These are phyloP conservation scores for Chironomus riparius DNA, from an alignment of 2,888 invertebrate species.

Conservation along the genomic window DNA sequence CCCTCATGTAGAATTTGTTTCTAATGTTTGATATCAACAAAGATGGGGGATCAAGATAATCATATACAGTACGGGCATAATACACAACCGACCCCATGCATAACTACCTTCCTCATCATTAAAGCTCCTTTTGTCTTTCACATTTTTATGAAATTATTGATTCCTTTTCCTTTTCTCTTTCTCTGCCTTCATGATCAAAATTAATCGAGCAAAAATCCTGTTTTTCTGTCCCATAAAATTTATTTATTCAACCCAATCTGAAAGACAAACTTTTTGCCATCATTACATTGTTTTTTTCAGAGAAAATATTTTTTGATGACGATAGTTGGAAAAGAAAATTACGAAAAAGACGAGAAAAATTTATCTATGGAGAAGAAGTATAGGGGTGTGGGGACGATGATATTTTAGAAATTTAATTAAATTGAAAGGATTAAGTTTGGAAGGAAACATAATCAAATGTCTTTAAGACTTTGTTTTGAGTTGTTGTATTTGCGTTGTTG, in stretches of 20 bases:
- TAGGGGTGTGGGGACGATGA: not conserved
- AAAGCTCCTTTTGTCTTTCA: not conserved
- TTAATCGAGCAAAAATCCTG: constrained; percentile 6
- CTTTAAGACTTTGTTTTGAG: no score
- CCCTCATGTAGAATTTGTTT: no score
- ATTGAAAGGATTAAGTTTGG: not conserved
- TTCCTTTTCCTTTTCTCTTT: no score
- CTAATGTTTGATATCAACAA: no score
- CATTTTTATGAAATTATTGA: not conserved
- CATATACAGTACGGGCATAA: no score
- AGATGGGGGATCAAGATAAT: no score
- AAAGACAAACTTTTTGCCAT: not conserved
- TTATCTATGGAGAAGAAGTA: no score
- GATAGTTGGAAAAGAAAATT: not conserved
- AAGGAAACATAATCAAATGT: no score
- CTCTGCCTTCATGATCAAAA: not conserved
- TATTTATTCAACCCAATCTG: not conserved
- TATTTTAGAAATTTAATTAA: not conserved
- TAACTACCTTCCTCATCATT: no score
- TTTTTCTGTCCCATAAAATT: constrained; percentile 5
- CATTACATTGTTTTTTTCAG: not conserved
- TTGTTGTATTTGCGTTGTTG: no score
- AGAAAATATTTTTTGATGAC: not conserved
- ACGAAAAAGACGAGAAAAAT: not conserved
- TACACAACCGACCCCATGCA: no score